Percentiles rank a stretch among this genome's conserved stretches.
These are phyloP conservation scores for Conistra vaccinii DNA, from an alignment of 2,888 invertebrate genomes.

Conservation along the genomic window DNA sequence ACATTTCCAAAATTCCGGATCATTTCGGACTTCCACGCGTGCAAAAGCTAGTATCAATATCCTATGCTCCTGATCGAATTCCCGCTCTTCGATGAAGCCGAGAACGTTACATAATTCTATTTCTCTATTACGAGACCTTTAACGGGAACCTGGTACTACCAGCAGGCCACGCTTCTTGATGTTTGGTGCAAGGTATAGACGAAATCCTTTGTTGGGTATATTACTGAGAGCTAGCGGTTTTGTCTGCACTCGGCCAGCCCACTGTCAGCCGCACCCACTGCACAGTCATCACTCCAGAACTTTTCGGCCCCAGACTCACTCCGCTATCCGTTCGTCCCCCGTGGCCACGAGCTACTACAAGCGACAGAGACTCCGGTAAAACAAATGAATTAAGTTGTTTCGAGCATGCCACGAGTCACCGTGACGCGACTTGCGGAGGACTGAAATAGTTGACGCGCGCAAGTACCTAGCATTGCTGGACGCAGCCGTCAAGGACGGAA, in stretches of 20 bases:
- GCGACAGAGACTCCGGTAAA: too few species aligned
- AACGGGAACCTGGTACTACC: constrained; percentile 43
- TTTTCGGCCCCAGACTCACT: background rate
- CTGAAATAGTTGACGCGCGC: too few species aligned
- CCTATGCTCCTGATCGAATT: constrained; percentile 34
- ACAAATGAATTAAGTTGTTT: too few species aligned
- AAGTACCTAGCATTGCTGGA: too few species aligned
- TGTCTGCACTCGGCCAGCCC: background rate
- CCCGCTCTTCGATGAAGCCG: constrained; percentile 8
- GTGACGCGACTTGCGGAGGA: too few species aligned
- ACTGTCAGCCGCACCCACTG: too few species aligned
- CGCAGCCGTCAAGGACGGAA: too few species aligned
- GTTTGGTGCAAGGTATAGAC: constrained; percentile 41
- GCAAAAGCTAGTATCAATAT: background rate
- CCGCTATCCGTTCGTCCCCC: too few species aligned
- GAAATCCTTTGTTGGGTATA: background rate
- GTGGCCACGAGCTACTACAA: too few species aligned
- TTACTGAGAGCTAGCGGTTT: too few species aligned
- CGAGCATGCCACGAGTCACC: too few species aligned
- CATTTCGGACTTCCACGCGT: background rate
- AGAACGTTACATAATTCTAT: constrained; percentile 43
- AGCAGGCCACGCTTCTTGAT: constrained; percentile 27
- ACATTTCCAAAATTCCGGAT: too few species aligned
- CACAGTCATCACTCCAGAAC: background rate
- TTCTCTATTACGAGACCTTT: constrained; percentile 41